Evolutionary conservation across 2,888 invertebrate species (phyloP).

Genomic region (Autographa gamma): DNA sequence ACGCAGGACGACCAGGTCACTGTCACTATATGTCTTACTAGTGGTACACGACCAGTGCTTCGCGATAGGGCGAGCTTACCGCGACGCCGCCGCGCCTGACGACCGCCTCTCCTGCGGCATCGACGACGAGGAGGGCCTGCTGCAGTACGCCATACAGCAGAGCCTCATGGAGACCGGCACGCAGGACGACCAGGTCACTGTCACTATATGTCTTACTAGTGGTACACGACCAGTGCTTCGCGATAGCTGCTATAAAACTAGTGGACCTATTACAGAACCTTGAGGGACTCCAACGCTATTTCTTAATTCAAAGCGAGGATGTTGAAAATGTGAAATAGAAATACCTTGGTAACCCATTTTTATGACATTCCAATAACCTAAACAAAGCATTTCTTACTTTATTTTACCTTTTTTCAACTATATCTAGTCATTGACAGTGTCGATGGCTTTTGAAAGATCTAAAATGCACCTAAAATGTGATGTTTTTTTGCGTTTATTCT

Average conservation of each 20-base stretch:
- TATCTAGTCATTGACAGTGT: too few relatives aligned
- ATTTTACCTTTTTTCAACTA: too few relatives aligned
- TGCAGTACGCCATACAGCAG: constrained; percentile 98
- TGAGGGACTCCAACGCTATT: not conserved
- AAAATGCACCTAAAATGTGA: too few relatives aligned
- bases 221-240: too few relatives aligned
- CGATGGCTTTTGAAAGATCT: too few relatives aligned
- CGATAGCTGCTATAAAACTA: not conserved
- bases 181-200: constrained; percentile 89
- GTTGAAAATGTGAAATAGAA: too few relatives aligned
- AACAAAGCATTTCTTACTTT: too few relatives aligned
- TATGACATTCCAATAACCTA: too few relatives aligned
- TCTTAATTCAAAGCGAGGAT: too few relatives aligned
- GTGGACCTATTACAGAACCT: not conserved
- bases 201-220: too few relatives aligned
- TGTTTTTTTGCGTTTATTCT: too few relatives aligned
- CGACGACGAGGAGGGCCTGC: constrained; percentile 96
- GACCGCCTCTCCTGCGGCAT: constrained; percentile 89
- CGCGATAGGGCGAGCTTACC: constrained; percentile 81
- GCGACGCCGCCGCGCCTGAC: constrained; percentile 80
- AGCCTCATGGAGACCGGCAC: constrained; percentile 96
- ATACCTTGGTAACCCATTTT: too few relatives aligned
- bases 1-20: constrained; percentile 91
- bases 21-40: not conserved
- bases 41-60: constrained; percentile 93